A percentile compares a stretch with the other conserved stretches of the same genome.
Evolutionary conservation across 2,113 vertebrate species (phyloP).

Genomic region (Theristicus caerulescens): DNA sequence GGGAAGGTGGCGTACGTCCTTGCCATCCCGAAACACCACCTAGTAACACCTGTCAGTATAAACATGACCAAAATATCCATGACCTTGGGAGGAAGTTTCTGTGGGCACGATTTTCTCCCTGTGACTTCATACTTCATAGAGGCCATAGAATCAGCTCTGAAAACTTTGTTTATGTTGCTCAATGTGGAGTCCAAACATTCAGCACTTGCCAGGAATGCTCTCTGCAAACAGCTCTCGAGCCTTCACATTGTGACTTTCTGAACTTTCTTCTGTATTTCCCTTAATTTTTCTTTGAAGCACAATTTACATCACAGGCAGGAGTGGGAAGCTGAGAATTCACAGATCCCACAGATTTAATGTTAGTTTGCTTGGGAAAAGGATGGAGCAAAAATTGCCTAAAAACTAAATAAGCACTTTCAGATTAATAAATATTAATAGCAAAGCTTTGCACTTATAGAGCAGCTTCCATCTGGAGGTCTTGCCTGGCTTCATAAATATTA

Average conservation of each 20-base stretch:
- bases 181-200: fast-evolving
- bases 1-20: not conserved
- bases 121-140: not conserved
- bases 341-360: not conserved
- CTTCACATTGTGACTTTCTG: not conserved
- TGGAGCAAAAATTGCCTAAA: not conserved
- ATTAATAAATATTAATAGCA: constrained; percentile 61
- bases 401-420: constrained; percentile 6
- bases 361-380: constrained; percentile 24
- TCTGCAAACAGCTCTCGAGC: not conserved
- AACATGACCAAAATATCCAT: not conserved
- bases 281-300: not conserved
- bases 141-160: not conserved
- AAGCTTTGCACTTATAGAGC: not conserved
- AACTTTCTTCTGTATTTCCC: not conserved
- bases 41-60: not conserved
- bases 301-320: constrained; percentile 9
- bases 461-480: constrained; percentile 38
- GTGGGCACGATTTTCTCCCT: not conserved
- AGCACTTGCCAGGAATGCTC: not conserved
- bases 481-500: constrained; percentile 52
- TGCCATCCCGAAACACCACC: not conserved
- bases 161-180: not conserved
- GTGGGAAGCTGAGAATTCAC: constrained; percentile 12
- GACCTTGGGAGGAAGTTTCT: not conserved